Base-by-base conservation (phyloP, 2,113 vertebrate species). In the Antidorcas marsupialis region DNA sequence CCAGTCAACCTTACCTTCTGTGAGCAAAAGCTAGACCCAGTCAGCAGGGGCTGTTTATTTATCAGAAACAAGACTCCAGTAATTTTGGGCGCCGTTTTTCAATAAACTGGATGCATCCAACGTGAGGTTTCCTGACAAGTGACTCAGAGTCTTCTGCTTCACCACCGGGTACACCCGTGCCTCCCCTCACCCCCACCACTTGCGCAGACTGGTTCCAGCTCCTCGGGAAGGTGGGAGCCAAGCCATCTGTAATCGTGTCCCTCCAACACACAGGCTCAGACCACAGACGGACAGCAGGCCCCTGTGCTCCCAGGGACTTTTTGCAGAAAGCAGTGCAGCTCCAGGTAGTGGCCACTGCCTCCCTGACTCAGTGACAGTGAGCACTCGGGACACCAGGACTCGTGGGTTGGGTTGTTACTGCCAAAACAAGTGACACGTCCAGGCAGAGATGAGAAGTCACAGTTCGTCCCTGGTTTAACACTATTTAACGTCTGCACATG, bases 351-450 rank as follows among this genome's bases (percentile, higher is more conserved):
- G 43, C 27, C 27, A 28, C 76, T 28, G 76, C 43, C 76, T 78
- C 76, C 76, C 25, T 78, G 25, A 39, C 10, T 36, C 10, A 0
- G 74, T 15, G 39, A 27, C 23, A 39, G 53, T 1, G 1, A 12
- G 36, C 55, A 60, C 25, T 30, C 2, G 2, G 55, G 23, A 39
- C 0, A 0, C 53, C 16, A 60, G 36, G 55, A 36, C 36, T 28
- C 0, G 1, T 30, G 53, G 33, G 15, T 2, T 16, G 11, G 47
- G 5, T 23, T 23, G 23, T 96, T 97, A 82, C 96, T 98, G 97
- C 98, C 98, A 95, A 98, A 97, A 96, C 92, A 96, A 97, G 94
- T 12, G 97, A 97, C 11, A 93, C 98, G 95, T 98, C 98, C 95
- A 97, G 96, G 96, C 95, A 97, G 94, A 91, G 89, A 36, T 7